Evolutionary conservation across 2,797 vertebrate species (phyloP), one percentile per base, ranked within the genome.

Genomic region (Buphagus erythrorhynchus): DNA sequence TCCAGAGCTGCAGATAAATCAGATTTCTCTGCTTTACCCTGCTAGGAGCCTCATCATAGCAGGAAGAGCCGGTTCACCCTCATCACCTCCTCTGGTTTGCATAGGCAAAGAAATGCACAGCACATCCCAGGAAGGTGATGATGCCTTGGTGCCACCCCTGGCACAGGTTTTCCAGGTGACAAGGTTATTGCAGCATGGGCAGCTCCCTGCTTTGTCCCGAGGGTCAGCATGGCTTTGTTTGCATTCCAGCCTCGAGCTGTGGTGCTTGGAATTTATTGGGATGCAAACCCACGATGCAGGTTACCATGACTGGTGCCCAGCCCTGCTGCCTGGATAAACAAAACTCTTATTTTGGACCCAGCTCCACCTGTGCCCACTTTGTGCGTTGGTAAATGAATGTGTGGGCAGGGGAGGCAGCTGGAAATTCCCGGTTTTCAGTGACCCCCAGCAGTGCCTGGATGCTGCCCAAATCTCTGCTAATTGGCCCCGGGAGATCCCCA

Each of bases 401-500:
- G 31, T 16, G 11, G 16, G 21, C 40, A 68, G 40, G 33, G 71
- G 91, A 90, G 45, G 29, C 86, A 88, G 80, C 87, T 96, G 96
- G 55, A 93, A 88, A 90, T 85, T n/a, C 58, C n/a, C 46, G 87
- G 74, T 75, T 92, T 93, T 74, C 73, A 51, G 65, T 11, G 57
- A 55, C 76, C 67, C 77, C 63, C 52, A 73, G 85, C 79, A 91
- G 66, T 26, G 67, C 29, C 88, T 97, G 97, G 95, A 96, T 92
- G 80, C 67, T 95, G 52, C 96, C 95, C 96, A 97, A 97, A 95
- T 95, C 78, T 96, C 72, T 17, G 71, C 88, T 98, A 98, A 98
- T 97, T 97, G 95, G 97, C 88, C 97, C 84, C 96, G 1, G 13
- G 97, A 91, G 97, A 88, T 9, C 10, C 76, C 74, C 74, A 54